phyloP scores from a whole-genome alignment of 2,113 vertebrate species.

The Nanger granti region DNA sequence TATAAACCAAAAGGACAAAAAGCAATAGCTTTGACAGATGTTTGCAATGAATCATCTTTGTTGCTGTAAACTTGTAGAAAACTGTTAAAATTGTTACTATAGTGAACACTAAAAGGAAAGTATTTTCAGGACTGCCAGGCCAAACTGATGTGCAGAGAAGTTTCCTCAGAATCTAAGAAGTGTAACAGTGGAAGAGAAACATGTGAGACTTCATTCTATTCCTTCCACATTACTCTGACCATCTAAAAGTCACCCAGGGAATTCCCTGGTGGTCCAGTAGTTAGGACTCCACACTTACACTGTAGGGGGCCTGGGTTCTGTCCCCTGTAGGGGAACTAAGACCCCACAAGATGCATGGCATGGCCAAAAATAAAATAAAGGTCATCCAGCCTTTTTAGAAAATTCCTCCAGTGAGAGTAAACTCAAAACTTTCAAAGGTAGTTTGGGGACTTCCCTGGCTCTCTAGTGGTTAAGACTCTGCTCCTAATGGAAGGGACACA shows the following conservation, averaged over 20 bases:
- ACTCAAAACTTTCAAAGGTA: background rate
- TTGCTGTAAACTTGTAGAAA: constrained; percentile 52
- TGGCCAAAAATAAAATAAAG: background rate
- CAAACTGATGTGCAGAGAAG: background rate
- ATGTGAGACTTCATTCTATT: background rate
- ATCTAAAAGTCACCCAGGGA: background rate
- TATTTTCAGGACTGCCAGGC: background rate
- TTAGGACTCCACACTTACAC: background rate
- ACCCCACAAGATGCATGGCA: background rate
- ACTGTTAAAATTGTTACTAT: background rate
- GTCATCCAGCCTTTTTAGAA: background rate
- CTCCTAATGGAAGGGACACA: background rate
- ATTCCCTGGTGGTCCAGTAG: background rate
- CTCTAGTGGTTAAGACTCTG: background rate
- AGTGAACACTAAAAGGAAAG: constrained; percentile 27
- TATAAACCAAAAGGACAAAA: constrained; percentile 7
- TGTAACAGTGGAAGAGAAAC: background rate
- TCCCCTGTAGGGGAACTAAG: background rate
- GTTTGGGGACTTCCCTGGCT: background rate
- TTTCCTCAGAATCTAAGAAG: background rate
- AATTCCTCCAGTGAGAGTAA: background rate
- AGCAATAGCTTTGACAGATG: constrained; percentile 48
- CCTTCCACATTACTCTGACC: background rate
- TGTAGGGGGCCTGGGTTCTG: background rate
- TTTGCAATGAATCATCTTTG: constrained; percentile 44